These are phyloP conservation scores for Styela plicata DNA, from an alignment of 23 tunicate genomes.

Conservation along the genomic window DNA sequence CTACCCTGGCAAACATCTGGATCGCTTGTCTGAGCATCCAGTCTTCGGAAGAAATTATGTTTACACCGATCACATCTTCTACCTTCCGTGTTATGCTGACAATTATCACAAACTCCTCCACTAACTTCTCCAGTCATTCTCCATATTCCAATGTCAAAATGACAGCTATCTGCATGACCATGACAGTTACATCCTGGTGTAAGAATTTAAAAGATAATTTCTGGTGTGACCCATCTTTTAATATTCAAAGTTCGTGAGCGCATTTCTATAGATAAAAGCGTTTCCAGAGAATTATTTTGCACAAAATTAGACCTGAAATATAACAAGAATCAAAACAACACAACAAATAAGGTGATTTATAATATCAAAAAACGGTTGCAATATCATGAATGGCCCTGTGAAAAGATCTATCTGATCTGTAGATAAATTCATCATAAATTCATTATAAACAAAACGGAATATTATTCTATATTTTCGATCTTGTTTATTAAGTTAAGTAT, in stretches of 20 bases:
- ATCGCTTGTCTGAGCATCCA: slow-evolving; percentile 41
- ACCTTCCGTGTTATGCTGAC: slow-evolving; percentile 68
- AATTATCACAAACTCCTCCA: slow-evolving; percentile 67
- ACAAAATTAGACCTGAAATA: too few species aligned
- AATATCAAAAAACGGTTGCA: too few species aligned
- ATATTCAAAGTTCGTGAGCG: neutral
- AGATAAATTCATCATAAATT: too few species aligned
- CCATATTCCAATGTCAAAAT: slow-evolving; percentile 47
- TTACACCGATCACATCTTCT: slow-evolving; percentile 48
- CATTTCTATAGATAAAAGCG: neutral
- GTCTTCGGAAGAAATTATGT: slow-evolving; percentile 48
- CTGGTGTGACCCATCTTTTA: neutral
- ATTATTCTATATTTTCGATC: too few species aligned
- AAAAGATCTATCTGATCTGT: too few species aligned
- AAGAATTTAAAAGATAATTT: too few species aligned
- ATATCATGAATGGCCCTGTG: too few species aligned
- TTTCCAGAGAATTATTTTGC: too few species aligned
- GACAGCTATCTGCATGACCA: slow-evolving; percentile 55
- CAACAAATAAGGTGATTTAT: too few species aligned
- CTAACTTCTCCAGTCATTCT: slow-evolving; percentile 32
- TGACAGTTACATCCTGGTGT: slow-evolving; percentile 63
- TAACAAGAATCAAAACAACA: too few species aligned
- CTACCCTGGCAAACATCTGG: slow-evolving; percentile 70
- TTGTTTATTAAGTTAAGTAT: neutral
- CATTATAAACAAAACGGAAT: too few species aligned